A percentile compares a stretch with the other conserved stretches of the same genome.
Evolutionary conservation across 2,888 invertebrate genomes (phyloP).

Genomic region (Balanococcus diminutus): DNA sequence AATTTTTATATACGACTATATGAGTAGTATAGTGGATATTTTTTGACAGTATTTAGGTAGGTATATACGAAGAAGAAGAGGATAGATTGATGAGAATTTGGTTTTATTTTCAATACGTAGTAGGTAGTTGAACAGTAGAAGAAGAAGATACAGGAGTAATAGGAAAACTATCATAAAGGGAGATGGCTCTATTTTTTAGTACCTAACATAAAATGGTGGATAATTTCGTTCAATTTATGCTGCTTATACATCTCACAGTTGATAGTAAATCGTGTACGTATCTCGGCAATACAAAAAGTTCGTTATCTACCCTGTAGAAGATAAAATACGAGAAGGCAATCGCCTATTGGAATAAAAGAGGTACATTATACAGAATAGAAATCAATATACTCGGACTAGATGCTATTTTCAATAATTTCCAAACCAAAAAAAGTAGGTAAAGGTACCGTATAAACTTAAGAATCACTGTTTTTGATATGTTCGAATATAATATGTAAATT

Average conservation of each 20-base stretch:
- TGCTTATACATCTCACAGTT: background rate
- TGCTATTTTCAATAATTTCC: too few species aligned
- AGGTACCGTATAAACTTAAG: background rate
- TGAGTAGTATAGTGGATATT: background rate
- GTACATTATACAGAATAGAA: background rate
- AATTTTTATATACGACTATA: conserved; percentile 3
- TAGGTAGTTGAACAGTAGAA: background rate
- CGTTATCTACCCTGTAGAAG: conserved; percentile 12
- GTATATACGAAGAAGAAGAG: background rate
- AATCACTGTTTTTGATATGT: background rate
- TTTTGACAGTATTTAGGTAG: background rate
- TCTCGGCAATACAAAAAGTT: background rate
- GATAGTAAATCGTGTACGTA: background rate
- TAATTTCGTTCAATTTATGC: background rate
- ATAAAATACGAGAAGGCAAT: background rate
- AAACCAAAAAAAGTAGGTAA: too few species aligned
- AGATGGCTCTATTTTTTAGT: too few species aligned
- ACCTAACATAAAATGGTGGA: background rate
- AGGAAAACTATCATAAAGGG: background rate
- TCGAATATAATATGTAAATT: background rate
- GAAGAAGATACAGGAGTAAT: background rate
- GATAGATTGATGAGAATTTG: background rate
- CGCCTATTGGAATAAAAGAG: background rate
- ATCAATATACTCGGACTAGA: background rate
- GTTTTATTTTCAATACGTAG: background rate